Evolutionary conservation across 1,140 invertebrate species (phyloP), one percentile per base, ranked within the genome.

Genomic region (Medauroidea extradentata): DNA sequence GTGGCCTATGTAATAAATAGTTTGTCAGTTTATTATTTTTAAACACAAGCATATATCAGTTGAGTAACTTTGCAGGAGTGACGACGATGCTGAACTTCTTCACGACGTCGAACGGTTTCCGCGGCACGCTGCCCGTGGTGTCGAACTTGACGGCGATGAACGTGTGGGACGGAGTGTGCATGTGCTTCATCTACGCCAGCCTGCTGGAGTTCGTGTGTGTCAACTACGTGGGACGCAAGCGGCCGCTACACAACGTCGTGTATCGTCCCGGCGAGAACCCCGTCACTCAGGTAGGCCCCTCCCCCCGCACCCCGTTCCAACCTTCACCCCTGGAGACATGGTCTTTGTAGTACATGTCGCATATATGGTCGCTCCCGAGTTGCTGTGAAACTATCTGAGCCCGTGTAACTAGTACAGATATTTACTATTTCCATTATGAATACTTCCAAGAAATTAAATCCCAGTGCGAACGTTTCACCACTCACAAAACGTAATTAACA

Each of bases 71-170:
- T 71, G 44, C 75, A 92, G 90, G 91, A 75, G 93, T 96, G 71
- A 95, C 93, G 65, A 96, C 93, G 75, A 96, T 96, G 93, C 86
- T 96, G 85, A 95, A 95, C 81, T 95, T 95, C 84, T 95, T 95
- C 87, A 96, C 93, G 65, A 96, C 93, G 69, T 93, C 90, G 57
- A 93, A 91, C 71, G 89, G 89, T 70, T 93, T 91, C 75, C 85
- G 90, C 68, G 89, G 87, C 65, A 94, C 92, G 44, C 79, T 95
- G 70, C 93, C 93, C 3, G 93, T 95, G 49, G 93, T 95, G 49
- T 94, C 92, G 13, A 94, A 95, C 75, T 74, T 96, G 66, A 94
- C 91, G 52, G 93, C 93, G 11, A 95, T 96, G 92, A 96, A 96
- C 77, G 89, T 95, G 11, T 95, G 93, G 93, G 93, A 95, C 71